phyloP scores from a whole-genome alignment of 2,797 vertebrate species.

The Morelia viridis region DNA sequence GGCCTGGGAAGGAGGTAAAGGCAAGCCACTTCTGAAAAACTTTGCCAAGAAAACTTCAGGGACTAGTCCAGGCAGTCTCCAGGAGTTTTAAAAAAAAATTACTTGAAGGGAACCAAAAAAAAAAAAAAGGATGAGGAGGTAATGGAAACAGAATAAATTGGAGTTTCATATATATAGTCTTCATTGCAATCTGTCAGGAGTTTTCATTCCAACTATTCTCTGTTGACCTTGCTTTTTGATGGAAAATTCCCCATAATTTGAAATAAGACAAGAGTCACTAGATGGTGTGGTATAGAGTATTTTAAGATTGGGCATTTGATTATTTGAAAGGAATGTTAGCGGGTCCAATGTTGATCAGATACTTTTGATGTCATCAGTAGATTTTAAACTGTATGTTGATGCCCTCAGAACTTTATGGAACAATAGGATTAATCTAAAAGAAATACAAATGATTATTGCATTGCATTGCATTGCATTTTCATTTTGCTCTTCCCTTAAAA shows the following conservation, averaged over 20 bases:
- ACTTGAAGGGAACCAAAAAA: too few species aligned
- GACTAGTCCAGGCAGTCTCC: not conserved
- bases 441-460: not conserved
- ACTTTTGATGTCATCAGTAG: not conserved
- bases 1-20: too few species aligned
- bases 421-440: not conserved
- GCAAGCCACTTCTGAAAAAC: not conserved
- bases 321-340: not conserved
- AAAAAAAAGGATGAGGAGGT: too few species aligned
- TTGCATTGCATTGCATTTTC: not conserved
- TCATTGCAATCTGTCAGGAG: slow-evolving; percentile 27
- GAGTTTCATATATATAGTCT: not conserved
- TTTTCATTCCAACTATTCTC: slow-evolving; percentile 30
- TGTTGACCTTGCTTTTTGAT: slow-evolving; percentile 33
- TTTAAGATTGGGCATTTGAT: not conserved
- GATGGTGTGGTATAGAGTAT: not conserved
- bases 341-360: not conserved
- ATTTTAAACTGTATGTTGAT: not conserved
- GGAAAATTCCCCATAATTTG: slow-evolving; percentile 33
- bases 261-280: not conserved
- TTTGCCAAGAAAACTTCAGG: not conserved
- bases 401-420: not conserved
- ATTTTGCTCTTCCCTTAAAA: not conserved
- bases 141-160: too few species aligned
- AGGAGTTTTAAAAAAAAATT: not conserved